A percentile compares a stretch with the other conserved stretches of the same genome.
Conservation (phyloP, 2,797 vertebrate genomes). For the Spondyliosoma cantharus region DNA sequence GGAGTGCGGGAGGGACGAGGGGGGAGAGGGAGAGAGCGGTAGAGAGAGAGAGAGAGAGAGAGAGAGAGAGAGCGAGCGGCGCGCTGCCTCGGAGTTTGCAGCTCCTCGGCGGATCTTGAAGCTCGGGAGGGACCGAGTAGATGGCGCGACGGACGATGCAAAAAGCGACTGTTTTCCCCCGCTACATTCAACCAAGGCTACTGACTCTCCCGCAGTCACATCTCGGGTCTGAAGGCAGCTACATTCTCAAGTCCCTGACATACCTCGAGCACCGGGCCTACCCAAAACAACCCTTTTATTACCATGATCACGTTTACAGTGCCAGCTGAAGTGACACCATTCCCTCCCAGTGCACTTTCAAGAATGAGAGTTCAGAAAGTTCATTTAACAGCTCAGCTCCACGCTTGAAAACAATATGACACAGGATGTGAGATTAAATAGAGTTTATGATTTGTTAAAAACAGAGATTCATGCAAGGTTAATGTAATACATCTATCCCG, state of each 20-base stretch:
- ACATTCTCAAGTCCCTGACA: constrained; percentile 72
- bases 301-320: constrained; percentile 5
- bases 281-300: constrained; percentile 10
- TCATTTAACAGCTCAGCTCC: background rate
- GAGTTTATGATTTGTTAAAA: constrained; percentile 40
- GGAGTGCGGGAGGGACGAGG: constrained; percentile 22
- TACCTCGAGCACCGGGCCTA: constrained; percentile 28
- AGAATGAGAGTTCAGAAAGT: constrained; percentile 21
- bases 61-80: constrained; percentile 29
- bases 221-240: constrained; percentile 70
- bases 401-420: background rate
- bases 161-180: constrained; percentile 79
- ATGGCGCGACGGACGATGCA: constrained; percentile 79
- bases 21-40: background rate
- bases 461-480: constrained; percentile 50
- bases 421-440: constrained; percentile 23
- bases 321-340: background rate
- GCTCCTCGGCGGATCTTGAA: constrained; percentile 70
- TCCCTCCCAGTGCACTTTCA: background rate
- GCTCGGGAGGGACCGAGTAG: constrained; percentile 74
- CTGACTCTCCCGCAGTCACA: constrained; percentile 75
- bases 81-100: constrained; percentile 67
- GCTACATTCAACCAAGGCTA: constrained; percentile 73
- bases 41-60: background rate
- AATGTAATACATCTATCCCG: constrained; percentile 74